Base-by-base conservation (phyloP, 1,140 invertebrate genomes). In the Dreissena polymorpha region DNA sequence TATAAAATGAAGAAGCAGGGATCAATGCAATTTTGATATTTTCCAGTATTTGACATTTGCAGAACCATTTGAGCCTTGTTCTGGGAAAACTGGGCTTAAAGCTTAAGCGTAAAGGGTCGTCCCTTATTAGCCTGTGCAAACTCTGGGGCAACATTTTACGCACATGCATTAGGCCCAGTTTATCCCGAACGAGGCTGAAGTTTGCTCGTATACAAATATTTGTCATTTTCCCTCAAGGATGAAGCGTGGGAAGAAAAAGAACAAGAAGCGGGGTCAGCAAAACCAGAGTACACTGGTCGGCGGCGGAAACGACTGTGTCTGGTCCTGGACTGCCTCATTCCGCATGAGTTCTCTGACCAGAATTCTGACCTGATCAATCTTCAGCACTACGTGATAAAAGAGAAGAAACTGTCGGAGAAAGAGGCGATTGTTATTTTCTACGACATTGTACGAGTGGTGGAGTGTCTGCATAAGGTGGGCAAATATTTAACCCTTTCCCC, bases 381-480 rank as follows among this genome's bases (percentile, higher is more conserved):
- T 12, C 96, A 97, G 87, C 95, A 97, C 90, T 96, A 97, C 93
- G 96, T 97, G 8, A 97, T 96, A 69, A 95, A 95, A 92, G 96
- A 96, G 86, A 96, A 96, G 88, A 96, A 96, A 91, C 94, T 97
- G 49, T 94, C 94, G 13, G 96, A 97, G 90, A 95, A 94, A 88
- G 96, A 97, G 92, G 95, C 96, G 39, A 94, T 97, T 63, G 89
- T 95, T 55, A 96, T 97, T 89, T 97, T 97, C 89, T 95, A 95
- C 89, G 95, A 96, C 91, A 95, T 96, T 87, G 95, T 97, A 18
- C 94, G 94, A 88, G 95, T 97, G 78, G 96, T 97, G 8, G 94
- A 95, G 53, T 95, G 94, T 92, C 94, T 97, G 73, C 96, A 97
- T 94, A 94, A 95, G 93, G 95, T 96, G 90, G 89, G 39, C 8